A percentile compares a stretch with the other conserved stretches of the same genome.
Conservation (phyloP, 2,888 invertebrate species). For the Flexamia atlantica region DNA sequence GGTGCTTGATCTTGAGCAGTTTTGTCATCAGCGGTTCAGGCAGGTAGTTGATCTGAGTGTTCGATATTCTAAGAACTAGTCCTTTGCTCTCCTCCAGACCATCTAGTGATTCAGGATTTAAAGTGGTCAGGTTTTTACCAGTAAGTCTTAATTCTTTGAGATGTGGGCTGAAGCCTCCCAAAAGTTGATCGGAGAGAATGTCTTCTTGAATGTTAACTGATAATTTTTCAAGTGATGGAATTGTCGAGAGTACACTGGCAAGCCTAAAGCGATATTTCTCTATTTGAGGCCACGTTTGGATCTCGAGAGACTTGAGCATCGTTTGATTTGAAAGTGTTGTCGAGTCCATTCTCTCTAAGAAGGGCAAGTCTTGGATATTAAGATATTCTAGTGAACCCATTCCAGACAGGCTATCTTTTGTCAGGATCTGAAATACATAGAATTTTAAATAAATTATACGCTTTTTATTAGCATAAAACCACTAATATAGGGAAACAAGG, state of each 20-base stretch:
- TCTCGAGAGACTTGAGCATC: constrained; percentile 83
- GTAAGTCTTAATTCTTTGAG: constrained; percentile 88
- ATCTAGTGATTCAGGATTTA: constrained; percentile 49
- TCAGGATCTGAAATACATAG: constrained; percentile 78
- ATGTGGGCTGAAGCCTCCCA: constrained; percentile 86
- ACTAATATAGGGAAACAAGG: too few relatives aligned
- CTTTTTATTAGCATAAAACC: too few relatives aligned
- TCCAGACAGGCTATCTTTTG: constrained; percentile 84
- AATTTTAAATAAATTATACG: neutral
- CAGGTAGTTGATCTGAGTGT: constrained; percentile 87
- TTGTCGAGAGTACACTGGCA: constrained; percentile 83
- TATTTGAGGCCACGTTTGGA: constrained; percentile 87
- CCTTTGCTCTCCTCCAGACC: constrained; percentile 79
- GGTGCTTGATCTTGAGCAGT: constrained; percentile 78
- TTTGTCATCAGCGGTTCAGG: constrained; percentile 88
- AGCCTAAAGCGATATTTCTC: constrained; percentile 82
- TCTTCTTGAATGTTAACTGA: constrained; percentile 87
- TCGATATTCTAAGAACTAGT: constrained; percentile 78
- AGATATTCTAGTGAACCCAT: constrained; percentile 85
- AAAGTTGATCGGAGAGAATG: constrained; percentile 84
- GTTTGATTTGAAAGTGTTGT: constrained; percentile 85
- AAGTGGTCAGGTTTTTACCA: constrained; percentile 53
- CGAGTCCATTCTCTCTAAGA: constrained; percentile 86
- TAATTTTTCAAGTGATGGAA: constrained; percentile 86
- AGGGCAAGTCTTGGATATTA: constrained; percentile 85